Evolutionary conservation across 2,113 vertebrate genomes (phyloP).

Genomic region (Odontesthes bonariensis): DNA sequence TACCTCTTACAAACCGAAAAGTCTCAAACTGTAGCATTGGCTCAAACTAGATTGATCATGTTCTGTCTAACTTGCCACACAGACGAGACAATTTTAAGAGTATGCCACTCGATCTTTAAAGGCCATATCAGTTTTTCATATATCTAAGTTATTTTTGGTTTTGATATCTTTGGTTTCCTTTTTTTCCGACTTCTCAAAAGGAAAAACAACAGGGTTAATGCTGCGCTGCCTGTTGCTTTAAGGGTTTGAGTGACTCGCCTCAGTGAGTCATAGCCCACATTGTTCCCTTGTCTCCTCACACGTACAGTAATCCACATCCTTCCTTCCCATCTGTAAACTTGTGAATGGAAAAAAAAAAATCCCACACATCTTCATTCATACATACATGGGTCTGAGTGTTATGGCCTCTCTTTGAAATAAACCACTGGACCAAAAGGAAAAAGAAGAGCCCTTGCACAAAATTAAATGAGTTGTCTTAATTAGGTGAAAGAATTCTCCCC

Average conservation of each 20-base stretch:
- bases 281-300: constrained; percentile 50
- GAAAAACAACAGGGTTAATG: not conserved
- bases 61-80: not conserved
- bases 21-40: constrained; percentile 8
- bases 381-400: constrained; percentile 12
- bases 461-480: constrained; percentile 40
- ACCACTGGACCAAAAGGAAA: not conserved
- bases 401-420: constrained; percentile 13
- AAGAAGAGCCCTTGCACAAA: constrained; percentile 18
- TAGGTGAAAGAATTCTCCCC: constrained; percentile 48
- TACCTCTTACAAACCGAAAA: constrained; percentile 20
- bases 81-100: not conserved
- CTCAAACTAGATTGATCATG: constrained; percentile 1
- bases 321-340: constrained; percentile 49
- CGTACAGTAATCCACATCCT: constrained; percentile 31
- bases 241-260: not conserved
- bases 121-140: not conserved
- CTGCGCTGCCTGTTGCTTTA: constrained; percentile 17
- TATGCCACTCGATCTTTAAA: not conserved
- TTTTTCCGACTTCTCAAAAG: constrained; percentile 2
- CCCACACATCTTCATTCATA: constrained; percentile 40
- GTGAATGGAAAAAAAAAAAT: constrained; percentile 59
- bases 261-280: constrained; percentile 46
- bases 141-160: not conserved
- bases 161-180: not conserved